Percentiles rank a stretch among this genome's conserved stretches.
These are phyloP conservation scores for Triplophysa bombifrons DNA, from an alignment of 2,797 vertebrate species.

Conservation along the genomic window DNA sequence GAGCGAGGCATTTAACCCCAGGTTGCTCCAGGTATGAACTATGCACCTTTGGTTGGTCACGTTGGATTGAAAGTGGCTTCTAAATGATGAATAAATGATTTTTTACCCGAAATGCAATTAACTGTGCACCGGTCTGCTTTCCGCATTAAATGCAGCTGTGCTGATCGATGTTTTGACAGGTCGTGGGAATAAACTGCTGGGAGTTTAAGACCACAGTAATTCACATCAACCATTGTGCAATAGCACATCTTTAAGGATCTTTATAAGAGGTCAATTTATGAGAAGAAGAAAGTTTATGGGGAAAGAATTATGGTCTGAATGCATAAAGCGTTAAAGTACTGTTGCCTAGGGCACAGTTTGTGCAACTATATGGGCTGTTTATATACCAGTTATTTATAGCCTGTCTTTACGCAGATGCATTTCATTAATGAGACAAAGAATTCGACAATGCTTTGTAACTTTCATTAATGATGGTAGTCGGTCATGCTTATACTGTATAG, in stretches of 20 bases:
- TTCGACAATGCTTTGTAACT: neutral
- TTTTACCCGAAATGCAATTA: constrained; percentile 5
- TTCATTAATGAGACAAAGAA: neutral
- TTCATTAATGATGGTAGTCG: neutral
- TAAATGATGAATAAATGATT: constrained; percentile 6
- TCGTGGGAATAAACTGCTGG: constrained; percentile 1
- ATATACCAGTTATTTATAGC: constrained; percentile 36
- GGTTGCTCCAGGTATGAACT: constrained; percentile 5
- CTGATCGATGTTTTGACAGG: constrained; percentile 7
- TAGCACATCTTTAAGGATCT: neutral
- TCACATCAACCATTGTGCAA: neutral
- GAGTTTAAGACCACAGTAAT: constrained; percentile 13
- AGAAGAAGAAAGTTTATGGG: neutral
- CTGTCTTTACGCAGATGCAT: constrained; percentile 16
- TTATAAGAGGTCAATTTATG: neutral
- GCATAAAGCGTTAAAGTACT: constrained; percentile 13
- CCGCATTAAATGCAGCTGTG: constrained; percentile 8
- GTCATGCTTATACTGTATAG: neutral
- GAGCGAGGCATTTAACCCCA: neutral
- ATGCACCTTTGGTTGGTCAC: neutral
- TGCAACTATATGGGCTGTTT: constrained; percentile 9
- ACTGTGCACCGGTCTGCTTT: neutral
- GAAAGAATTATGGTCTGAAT: constrained; percentile 39
- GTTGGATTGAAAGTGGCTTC: constrained; percentile 11
- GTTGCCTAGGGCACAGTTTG: constrained; percentile 20